Evolutionary conservation across 1,140 invertebrate species (phyloP), one percentile per base, ranked within the genome.

Genomic region (Dendroctonus ponderosae): DNA sequence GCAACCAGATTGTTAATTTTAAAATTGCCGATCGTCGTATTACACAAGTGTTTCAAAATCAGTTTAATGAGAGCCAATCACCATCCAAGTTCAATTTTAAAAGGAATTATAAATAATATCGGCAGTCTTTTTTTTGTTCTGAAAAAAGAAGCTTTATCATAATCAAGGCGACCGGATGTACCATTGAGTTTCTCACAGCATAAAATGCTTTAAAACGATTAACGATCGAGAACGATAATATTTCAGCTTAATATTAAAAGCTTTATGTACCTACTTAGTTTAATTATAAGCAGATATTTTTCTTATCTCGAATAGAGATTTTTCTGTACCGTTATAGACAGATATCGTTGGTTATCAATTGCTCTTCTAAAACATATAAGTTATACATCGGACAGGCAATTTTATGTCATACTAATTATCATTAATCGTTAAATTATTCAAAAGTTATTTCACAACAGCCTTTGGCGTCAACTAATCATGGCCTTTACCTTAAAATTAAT

Each of bases 221-320:
- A 56, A 56, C 53, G 53, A 56, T 56, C 53, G 41, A 56, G 56
- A 57, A 57, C 14, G 56, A 59, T 59, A 59, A 59, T 59, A 59
- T 59, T 59, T 59, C 56, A 59, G 41, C 46, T 59, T 43, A 59
- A 59, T 59, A 59, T 59, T 59, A 40, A 59, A 59, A 48, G 26
- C 26, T 26, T 26, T 26, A 26, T 26, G 26, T 26, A 26, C 26
- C 26, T 26, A 26, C 26, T 26, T 26, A 26, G 26, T 26, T 26
- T 26, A 26, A 26, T 26, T 26, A 26, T 26, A 26, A 26, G 26
- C 26, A 26, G 26, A 26, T 1, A 26, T 26, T 26, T 26, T 26
- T 26, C 26, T 26, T 26, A 26, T 26, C 26, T 26, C 26, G 26
- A 26, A 26, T 26, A 26, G 26, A 26, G 26, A 26, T 26, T 26